A percentile compares a stretch with the other conserved stretches of the same genome.
Evolutionary conservation across 2,888 invertebrate genomes (phyloP).

Genomic region (Callimorpha dominula): DNA sequence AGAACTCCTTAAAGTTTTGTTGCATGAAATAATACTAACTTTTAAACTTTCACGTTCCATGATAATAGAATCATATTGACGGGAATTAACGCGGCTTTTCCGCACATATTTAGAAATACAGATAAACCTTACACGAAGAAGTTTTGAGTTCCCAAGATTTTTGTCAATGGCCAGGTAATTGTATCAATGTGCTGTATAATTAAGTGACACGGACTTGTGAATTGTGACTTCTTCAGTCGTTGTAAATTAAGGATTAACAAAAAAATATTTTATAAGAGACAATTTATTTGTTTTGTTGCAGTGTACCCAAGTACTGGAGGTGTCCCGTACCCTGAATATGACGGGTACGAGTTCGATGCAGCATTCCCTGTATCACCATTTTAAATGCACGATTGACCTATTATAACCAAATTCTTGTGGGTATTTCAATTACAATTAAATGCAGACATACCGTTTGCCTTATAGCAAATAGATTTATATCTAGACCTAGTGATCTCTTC

Average conservation of each 20-base stretch:
- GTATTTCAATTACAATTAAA: background rate
- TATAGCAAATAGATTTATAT: background rate
- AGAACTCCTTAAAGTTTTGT: background rate
- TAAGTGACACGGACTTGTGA: too few species aligned
- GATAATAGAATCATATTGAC: too few species aligned
- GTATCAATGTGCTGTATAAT: too few species aligned
- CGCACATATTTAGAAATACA: too few species aligned
- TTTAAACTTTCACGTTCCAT: background rate
- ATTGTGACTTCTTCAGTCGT: too few species aligned
- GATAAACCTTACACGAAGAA: too few species aligned
- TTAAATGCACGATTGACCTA: background rate
- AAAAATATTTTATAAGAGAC: too few species aligned
- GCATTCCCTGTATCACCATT: constrained; percentile 53
- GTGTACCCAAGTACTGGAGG: constrained; percentile 69
- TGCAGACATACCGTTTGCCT: background rate
- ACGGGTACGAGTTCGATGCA: constrained; percentile 69
- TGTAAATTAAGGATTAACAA: too few species aligned
- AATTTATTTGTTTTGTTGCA: constrained; percentile 54
- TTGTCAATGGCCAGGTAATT: too few species aligned
- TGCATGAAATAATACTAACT: background rate
- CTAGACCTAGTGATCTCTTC: background rate
- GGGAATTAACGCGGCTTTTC: too few species aligned
- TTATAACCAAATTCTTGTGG: background rate
- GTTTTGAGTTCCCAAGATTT: too few species aligned
- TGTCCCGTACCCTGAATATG: constrained; percentile 71